Evolutionary conservation across 1,140 invertebrate species (phyloP).

Genomic region (Melipona quadrifasciata): DNA sequence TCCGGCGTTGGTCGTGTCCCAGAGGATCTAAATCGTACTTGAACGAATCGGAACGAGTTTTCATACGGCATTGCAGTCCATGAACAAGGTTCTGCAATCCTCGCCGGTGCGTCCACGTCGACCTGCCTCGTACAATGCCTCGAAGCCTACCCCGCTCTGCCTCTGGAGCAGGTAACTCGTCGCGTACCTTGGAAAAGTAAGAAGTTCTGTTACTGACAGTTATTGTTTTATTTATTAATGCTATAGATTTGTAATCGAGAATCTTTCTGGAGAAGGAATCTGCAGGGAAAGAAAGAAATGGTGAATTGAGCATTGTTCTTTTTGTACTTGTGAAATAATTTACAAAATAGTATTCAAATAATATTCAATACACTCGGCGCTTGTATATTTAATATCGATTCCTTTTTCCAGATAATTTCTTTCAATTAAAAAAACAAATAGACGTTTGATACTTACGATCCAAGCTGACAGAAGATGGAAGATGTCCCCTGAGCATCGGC

Average conservation of each 20-base stretch:
- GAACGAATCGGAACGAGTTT: constrained; percentile 16
- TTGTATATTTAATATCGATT: not conserved
- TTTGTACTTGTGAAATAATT: not conserved
- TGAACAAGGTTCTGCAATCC: constrained; percentile 90
- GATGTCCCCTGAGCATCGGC: constrained; percentile 89
- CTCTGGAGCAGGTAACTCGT: constrained; percentile 92
- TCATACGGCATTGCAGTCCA: constrained; percentile 94
- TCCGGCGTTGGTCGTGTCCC: not conserved
- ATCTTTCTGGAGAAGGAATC: not conserved
- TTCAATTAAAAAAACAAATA: not conserved
- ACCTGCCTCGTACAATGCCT: constrained; percentile 91
- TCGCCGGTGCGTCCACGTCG: constrained; percentile 91
- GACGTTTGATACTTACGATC: constrained; percentile 89
- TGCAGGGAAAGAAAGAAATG: not conserved
- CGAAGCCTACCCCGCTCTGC: constrained; percentile 88
- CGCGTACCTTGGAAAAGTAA: constrained; percentile 86
- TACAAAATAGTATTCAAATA: too few species aligned
- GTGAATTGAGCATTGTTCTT: not conserved
- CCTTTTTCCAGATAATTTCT: not conserved
- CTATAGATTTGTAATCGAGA: not conserved
- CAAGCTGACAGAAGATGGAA: constrained; percentile 94
- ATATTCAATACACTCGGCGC: not conserved
- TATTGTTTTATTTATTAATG: not conserved
- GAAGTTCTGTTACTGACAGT: not conserved
- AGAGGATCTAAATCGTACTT: constrained; percentile 36